phyloP scores from a whole-genome alignment of 2,113 vertebrate species.

The Thamnophis sirtalis region DNA sequence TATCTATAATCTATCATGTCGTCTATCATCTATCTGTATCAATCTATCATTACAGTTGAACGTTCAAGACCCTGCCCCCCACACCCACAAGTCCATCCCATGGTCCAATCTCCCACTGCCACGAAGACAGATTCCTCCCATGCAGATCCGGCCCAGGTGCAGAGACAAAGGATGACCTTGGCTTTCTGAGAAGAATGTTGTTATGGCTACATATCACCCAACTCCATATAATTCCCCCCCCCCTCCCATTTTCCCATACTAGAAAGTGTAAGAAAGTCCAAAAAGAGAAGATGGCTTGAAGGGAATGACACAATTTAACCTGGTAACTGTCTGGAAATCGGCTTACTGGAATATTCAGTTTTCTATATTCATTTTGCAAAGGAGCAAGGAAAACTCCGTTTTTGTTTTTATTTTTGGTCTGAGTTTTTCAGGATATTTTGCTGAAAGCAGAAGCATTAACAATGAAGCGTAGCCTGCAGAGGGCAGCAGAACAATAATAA shows the following conservation, averaged over 20 bases:
- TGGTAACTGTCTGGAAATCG: neutral
- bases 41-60: neutral
- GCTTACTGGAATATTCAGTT: neutral
- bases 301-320: neutral
- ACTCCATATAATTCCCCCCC: no score
- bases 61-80: no score
- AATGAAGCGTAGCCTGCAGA: slow-evolving; percentile 61
- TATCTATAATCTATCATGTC: neutral
- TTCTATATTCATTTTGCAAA: neutral
- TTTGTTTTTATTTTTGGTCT: neutral
- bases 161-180: no score
- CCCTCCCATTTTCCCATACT: no score
- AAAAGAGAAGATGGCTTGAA: no score
- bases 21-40: neutral
- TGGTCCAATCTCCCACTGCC: no score
- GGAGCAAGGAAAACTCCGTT: fast-evolving
- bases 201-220: no score
- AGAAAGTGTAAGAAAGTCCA: no score
- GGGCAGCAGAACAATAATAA: slow-evolving; percentile 52
- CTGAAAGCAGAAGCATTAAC: neutral
- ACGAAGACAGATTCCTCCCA: no score
- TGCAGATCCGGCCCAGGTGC: no score
- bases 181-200: no score
- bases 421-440: neutral
- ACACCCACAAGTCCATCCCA: no score